phyloP scores from a whole-genome alignment of 2,797 vertebrate species.

The Poecilia gillii region DNA sequence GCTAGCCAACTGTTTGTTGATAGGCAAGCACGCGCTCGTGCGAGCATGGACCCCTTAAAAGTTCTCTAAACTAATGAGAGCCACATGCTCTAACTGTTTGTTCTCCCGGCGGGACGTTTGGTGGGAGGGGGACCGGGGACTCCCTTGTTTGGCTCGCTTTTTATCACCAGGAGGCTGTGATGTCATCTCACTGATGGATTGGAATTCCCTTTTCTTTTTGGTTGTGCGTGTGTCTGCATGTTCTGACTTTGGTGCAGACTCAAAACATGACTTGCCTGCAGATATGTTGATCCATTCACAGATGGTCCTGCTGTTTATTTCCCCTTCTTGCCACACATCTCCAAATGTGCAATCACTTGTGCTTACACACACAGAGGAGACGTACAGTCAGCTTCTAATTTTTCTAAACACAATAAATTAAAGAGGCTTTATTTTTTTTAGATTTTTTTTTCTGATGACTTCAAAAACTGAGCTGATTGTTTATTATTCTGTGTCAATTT shows the following conservation, averaged over 20 bases:
- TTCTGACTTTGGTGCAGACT: conserved; percentile 8
- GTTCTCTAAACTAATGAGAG: conserved; percentile 45
- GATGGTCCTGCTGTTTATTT: conserved; percentile 20
- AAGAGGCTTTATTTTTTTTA: not conserved
- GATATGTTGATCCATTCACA: conserved; percentile 45
- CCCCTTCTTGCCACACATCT: not conserved
- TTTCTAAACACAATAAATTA: not conserved
- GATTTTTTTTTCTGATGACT: not conserved
- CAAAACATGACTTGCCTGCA: conserved; percentile 62
- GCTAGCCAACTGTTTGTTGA: conserved; percentile 44
- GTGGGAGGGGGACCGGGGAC: conserved; percentile 66
- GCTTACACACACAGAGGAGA: not conserved
- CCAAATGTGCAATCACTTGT: not conserved
- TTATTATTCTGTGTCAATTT: not conserved
- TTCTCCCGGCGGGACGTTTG: conserved; percentile 36
- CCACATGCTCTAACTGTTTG: conserved; percentile 20
- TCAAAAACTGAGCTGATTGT: not conserved
- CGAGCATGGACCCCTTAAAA: conserved; percentile 55
- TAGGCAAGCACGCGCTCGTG: conserved; percentile 32
- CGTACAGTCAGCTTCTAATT: not conserved
- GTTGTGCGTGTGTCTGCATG: conserved; percentile 15
- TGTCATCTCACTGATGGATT: conserved; percentile 75
- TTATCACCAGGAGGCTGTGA: conserved; percentile 63
- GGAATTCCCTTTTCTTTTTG: conserved; percentile 68
- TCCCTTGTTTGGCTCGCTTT: conserved; percentile 68